Evolutionary conservation across 2,888 invertebrate species (phyloP), one percentile per base, ranked within the genome.

Genomic region (Blera fallax): DNA sequence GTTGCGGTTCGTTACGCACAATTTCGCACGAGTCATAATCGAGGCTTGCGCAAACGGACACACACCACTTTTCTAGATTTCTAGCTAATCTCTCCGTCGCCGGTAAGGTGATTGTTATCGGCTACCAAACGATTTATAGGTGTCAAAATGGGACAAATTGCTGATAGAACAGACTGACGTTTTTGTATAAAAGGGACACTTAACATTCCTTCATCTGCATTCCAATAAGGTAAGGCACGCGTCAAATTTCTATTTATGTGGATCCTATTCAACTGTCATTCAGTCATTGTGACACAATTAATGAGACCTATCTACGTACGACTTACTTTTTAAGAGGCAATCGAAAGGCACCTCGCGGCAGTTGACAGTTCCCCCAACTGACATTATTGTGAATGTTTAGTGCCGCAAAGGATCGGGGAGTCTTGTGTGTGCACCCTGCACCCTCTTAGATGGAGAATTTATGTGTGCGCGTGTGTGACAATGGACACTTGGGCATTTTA

Each of bases 111-210:
- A 65, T 72, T 65, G 77, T 77, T 82, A 82, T 77, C 77, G 64
- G 29, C 40, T 32, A 14, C 14, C 37, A 48, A 45, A 62, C 78
- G 50, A 73, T 83, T 60, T 73, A 73, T 67, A 16, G 14, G 50
- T 73, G 67, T 79, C 79, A 69, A 73, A 79, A 14, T 62, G 14
- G 2, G 83, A 83, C 73, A 83, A 79, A 83, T 83, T 60, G 73
- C 54, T 54, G 52, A 65, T 72, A 72, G 45, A 27, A 54, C 1
- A 45, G 45, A 54, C 18, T 37, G 58, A 58, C 56, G 29, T 81
- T 70, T 3, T 16, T 7, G 27, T n/a, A 11, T 14, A 48, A 3
- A 74, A 56, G 32, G 27, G 32, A 58, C 29, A 16, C 21, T 65
- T 43, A 3, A 65, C 54, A 43, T 69, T 29, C 45, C 14, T 16